These are phyloP conservation scores for Kryphioiulus occultus DNA, from an alignment of 2,888 invertebrate species.

Conservation along the genomic window DNA sequence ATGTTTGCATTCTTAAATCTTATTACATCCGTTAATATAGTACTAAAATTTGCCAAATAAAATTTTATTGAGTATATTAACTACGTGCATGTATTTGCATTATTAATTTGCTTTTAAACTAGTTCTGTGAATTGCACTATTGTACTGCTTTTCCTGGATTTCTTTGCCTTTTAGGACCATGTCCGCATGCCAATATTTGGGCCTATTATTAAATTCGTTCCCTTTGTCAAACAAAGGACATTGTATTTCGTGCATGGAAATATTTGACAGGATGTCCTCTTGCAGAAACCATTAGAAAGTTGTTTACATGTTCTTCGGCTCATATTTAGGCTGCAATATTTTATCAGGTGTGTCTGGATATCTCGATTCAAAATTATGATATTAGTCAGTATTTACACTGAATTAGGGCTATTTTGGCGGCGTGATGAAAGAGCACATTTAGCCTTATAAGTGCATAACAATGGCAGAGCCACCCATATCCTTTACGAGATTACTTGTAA, in stretches of 20 bases:
- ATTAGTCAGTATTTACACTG: not conserved
- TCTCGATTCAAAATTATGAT: not conserved
- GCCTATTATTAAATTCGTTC: not conserved
- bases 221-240: not conserved
- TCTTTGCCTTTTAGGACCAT: not conserved
- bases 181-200: not conserved
- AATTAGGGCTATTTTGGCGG: not conserved
- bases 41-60: not conserved
- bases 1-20: not conserved
- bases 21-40: not conserved
- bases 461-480: not conserved
- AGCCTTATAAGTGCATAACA: not conserved
- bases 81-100: not conserved
- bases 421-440: not conserved
- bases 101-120: no score
- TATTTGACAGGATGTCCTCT: slow-evolving; percentile 2
- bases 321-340: slow-evolving; percentile 20
- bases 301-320: not conserved
- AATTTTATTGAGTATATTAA: not conserved
- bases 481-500: not conserved
- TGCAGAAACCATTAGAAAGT: not conserved
- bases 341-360: slow-evolving; percentile 19
- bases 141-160: not conserved
- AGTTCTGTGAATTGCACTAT: not conserved
- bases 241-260: not conserved